Base-by-base conservation (phyloP, 2,888 invertebrate species). In the Dichetophora obliterata region DNA sequence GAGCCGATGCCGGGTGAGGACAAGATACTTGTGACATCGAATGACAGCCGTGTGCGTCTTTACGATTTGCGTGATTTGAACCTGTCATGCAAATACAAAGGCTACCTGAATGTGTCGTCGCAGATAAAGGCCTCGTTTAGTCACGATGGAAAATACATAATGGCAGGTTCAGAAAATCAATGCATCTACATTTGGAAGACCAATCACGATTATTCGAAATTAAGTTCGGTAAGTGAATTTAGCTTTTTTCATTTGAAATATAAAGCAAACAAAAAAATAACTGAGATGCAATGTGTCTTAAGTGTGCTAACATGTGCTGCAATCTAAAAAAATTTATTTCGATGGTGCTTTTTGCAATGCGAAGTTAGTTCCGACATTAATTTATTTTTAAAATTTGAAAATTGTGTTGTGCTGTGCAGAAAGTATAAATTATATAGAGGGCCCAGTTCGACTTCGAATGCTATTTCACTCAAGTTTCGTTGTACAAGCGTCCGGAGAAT, bases 121-220 rank as follows among this genome's bases (percentile, higher is more conserved):
- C 99, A 99, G 88, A 99, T 99, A 74, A 97, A 98, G 85, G 99
- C 98, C 0, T 97, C 96, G 52, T 98, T 99, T 86, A 98, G 98
- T 82, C 98, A 98, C 84, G 98, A 98, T 85, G 99, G 98, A 0
- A 97, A 97, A 86, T 98, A 98, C 88, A 97, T 99, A 66, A 95
- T 98, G 0, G 97, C 98, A 86, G 99, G 99, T 0, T 98, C 98
- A 0, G 98, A 99, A 86, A 98, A 99, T 90, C 95, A 97, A 85
- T 98, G 97, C 89, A 96, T 99, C 82, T 99, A 98, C 87, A 95
- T 99, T 75, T 99, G 99, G 99, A 96, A 97, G 90, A 98, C 98
- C 0, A 95, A 96, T 88, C 97, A 98, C 85, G 98, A 98, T 86
- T 97, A 97, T 87, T 94, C 97, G 2, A 98, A 98, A 90, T 96